Evolutionary conservation across 2,797 vertebrate species (phyloP), one percentile per base, ranked within the genome.

Genomic region (Gymnoscopelus microlampas): DNA sequence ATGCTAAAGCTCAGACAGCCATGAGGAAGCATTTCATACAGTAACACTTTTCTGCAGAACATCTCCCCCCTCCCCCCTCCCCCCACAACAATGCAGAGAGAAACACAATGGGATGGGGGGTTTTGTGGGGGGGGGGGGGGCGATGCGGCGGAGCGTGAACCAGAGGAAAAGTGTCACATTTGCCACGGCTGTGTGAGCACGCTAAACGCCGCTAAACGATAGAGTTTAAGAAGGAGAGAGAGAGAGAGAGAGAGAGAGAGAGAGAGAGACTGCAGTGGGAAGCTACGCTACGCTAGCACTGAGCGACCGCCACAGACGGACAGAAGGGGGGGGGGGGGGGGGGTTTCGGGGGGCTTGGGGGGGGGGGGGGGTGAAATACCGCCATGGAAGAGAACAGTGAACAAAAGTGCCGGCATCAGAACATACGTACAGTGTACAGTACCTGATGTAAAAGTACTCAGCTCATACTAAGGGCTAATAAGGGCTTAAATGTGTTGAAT

Each of bases 1-100:
- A 93, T 94, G 91, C 88, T 90, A 90, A 94, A 94, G 93, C 93
- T 91, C 92, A 94, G 92, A 92, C 92, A 94, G 93, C 90, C 92
- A 94, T 93, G 91, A 93, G 26, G 26, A 29, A 2, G 92, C 83
- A 75, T 90, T 92, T 93, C 89, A 94, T 93, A 94, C 92, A 93
- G 91, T 91, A 80, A 87, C 87, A 85, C 29, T n/a, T 86, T 88
- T 91, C 85, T 81, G 89, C 85, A 56, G 83, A 85, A 82, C 81
- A 78, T 84, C 91, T 92, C 90, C 29, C 3, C 29, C 3, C 29
- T 93, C 89, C 84, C 85, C 89, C 87, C 90, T 88, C 93, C 89
- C 84, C 85, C 89, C 87, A 91, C 89, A 92, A 92, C 92, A 92
- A 93, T 92, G 89, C 87, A 80, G 78, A 4, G 4, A 4, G 29